Base-by-base conservation (phyloP, 2,113 vertebrate genomes). In the Tenrec ecaudatus region DNA sequence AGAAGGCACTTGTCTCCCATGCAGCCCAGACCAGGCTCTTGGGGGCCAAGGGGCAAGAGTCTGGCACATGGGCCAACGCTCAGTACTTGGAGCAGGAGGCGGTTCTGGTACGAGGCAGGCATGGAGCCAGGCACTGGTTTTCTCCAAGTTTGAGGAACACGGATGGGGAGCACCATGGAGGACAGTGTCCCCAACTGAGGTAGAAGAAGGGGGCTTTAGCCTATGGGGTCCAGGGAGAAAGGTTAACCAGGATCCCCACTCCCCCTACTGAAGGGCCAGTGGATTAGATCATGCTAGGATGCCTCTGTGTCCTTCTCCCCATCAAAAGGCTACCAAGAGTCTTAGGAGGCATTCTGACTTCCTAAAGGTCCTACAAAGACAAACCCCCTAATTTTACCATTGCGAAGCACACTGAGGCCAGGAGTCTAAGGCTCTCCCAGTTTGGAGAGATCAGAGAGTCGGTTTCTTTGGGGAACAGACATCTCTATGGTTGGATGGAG, bases 1-100 rank as follows among this genome's bases (percentile, higher is more conserved):
- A 96, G 75, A 95, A 96, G 93, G 96, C 93, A 94, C 93, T 95
- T 84, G 81, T 95, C 71, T 93, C 57, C 71, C 43, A 57, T 12
- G 0, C 6, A 90, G 40, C 36, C 62, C 2, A 95, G 86, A 94
- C 76, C 64, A 90, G 80, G 53, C 31, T 93, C 62, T 57, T 88
- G 15, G 94, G 90, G 83, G 90, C 33, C 79, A 86, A 88, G 75
- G 66, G 83, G 64, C 60, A 86, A 87, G 86, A 68, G 62, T 76
- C 36, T 83, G 76, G 47, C 36, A 78, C 27, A 29, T 9, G 14
- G 23, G 27, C 16, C 66, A 81, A 47, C 68, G 53, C n/a, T 90
- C 14, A 86, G 36, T 85, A 19, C 76, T 75, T 68, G 53, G 60
- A 73, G 22, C 53, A 92, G 92, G 86, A 47, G 91, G 79, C 60